phyloP scores from a whole-genome alignment of 2,797 vertebrate species.

The Podarcis siculus region DNA sequence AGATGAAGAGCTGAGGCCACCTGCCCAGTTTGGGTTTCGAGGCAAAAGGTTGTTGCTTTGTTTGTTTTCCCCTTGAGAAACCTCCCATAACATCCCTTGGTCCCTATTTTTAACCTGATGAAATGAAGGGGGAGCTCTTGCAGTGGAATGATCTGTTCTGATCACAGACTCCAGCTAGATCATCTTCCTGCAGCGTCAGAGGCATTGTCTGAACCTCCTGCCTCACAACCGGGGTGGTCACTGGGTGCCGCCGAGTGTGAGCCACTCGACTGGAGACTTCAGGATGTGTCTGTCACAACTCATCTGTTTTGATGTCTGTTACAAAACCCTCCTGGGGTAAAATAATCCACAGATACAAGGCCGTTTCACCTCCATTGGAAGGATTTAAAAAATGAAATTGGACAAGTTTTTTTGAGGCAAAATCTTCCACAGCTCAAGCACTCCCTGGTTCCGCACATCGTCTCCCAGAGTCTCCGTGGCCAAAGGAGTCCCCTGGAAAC shows the following conservation, averaged over 20 bases:
- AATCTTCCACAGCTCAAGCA: constrained; percentile 69
- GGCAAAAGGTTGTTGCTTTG: background rate
- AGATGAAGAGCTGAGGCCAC: background rate
- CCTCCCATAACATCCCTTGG: accelerated
- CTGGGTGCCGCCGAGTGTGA: constrained; percentile 48
- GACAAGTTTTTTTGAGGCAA: constrained; percentile 83
- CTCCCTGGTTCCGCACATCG: constrained; percentile 71
- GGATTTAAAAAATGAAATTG: constrained; percentile 79
- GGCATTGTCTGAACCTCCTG: constrained; percentile 36
- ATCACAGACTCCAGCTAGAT: background rate
- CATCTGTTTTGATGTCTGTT: constrained; percentile 76
- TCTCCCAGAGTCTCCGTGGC: constrained; percentile 70
- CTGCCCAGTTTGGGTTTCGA: background rate
- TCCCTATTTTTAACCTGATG: background rate
- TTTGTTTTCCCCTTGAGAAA: background rate
- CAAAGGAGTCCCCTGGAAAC: constrained; percentile 77
- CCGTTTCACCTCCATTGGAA: constrained; percentile 78
- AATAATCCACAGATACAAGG: constrained; percentile 77
- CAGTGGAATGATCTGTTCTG: background rate
- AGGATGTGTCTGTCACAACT: constrained; percentile 80
- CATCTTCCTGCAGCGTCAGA: background rate
- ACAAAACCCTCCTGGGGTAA: constrained; percentile 74
- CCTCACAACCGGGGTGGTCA: constrained; percentile 42
- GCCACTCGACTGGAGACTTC: constrained; percentile 58
- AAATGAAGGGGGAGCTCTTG: constrained; percentile 1